Conservation (phyloP, 2,797 vertebrate species). For the Adrianichthys oophorus region DNA sequence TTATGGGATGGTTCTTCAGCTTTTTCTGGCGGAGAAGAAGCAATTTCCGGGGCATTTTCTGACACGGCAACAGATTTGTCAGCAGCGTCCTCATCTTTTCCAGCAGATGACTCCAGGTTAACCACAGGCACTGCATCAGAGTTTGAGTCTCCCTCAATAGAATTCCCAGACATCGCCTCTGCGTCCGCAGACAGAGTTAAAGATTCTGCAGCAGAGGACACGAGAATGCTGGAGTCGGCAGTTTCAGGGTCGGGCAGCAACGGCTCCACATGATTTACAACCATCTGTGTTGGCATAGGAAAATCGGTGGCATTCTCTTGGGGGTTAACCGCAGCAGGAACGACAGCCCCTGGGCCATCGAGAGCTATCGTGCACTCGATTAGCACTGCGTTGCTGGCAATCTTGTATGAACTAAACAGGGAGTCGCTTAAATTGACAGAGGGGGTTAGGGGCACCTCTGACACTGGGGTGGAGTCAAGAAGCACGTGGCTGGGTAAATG, state of each 20-base stretch:
- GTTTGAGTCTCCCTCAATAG: slow-evolving; percentile 23
- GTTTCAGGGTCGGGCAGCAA: slow-evolving; percentile 50
- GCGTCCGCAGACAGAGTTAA: slow-evolving; percentile 42
- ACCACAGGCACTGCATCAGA: slow-evolving; percentile 24
- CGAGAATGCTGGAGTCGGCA: slow-evolving; percentile 48
- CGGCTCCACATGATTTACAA: slow-evolving; percentile 66
- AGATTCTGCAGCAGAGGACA: slow-evolving; percentile 58
- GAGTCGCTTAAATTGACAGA: slow-evolving; percentile 69
- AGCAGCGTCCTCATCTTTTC: slow-evolving; percentile 48
- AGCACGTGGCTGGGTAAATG: slow-evolving; percentile 71
- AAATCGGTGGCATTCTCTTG: slow-evolving; percentile 58
- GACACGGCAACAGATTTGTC: slow-evolving; percentile 23
- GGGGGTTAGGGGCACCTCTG: slow-evolving; percentile 67
- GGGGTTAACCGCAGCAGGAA: slow-evolving; percentile 58
- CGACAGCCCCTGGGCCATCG: slow-evolving; percentile 63
- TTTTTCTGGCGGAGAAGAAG: slow-evolving; percentile 54
- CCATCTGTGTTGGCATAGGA: slow-evolving; percentile 54
- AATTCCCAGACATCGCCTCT: slow-evolving; percentile 42
- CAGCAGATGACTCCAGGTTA: slow-evolving; percentile 24
- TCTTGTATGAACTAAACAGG: slow-evolving; percentile 72
- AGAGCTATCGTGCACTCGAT: slow-evolving; percentile 82
- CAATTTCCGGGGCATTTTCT: slow-evolving; percentile 22
- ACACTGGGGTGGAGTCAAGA: slow-evolving; percentile 64
- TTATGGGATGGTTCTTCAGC: slow-evolving; percentile 36
- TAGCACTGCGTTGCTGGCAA: slow-evolving; percentile 77